Evolutionary conservation across 2,113 vertebrate species (phyloP).

Genomic region (Phalacrocorax pelagicus): DNA sequence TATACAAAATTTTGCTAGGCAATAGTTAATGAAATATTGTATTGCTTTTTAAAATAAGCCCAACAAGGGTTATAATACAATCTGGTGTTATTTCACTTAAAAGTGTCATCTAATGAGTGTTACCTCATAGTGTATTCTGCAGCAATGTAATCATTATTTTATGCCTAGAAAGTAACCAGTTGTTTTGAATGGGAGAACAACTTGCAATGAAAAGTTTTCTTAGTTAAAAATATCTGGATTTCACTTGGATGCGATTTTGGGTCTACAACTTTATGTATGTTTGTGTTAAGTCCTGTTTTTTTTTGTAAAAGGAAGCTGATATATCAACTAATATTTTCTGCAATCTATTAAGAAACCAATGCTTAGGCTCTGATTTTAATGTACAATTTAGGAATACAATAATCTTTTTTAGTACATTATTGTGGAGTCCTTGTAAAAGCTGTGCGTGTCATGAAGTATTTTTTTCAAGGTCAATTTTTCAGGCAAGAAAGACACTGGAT

Average conservation of each 20-base stretch:
- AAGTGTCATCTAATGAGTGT: not conserved
- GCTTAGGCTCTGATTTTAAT: not conserved
- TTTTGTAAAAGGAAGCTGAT: not conserved
- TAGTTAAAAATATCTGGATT: not conserved
- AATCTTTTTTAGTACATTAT: not conserved
- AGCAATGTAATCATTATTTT: not conserved
- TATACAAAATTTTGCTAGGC: not conserved
- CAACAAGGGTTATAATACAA: accelerated
- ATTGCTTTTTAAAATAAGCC: not conserved
- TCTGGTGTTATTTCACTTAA: not conserved
- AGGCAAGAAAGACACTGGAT: not conserved
- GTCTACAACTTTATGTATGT: not conserved
- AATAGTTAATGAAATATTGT: not conserved
- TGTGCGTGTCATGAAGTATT: not conserved
- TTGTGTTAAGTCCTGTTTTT: not conserved
- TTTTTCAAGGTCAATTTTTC: not conserved
- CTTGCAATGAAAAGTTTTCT: not conserved
- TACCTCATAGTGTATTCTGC: not conserved
- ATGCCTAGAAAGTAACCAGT: not conserved
- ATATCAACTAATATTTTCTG: not conserved
- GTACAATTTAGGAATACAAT: not conserved
- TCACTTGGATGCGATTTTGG: not conserved
- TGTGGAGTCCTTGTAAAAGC: not conserved
- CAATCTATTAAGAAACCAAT: not conserved
- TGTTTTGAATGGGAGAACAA: not conserved